phyloP scores from a whole-genome alignment of 2,797 vertebrate species.

The Peromyscus aztecus region DNA sequence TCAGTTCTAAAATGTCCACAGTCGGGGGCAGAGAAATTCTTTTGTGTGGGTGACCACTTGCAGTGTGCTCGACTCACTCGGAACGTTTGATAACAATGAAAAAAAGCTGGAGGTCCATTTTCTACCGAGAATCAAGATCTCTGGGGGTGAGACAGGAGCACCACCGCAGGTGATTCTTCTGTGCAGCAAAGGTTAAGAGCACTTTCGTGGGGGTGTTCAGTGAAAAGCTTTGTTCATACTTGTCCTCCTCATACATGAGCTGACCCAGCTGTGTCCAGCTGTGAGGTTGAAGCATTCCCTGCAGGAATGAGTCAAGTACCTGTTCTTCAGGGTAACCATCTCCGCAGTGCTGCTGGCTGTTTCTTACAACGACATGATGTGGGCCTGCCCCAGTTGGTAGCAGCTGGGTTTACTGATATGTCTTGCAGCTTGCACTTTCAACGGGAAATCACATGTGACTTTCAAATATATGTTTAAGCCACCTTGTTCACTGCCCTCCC shows the following conservation, averaged over 20 bases:
- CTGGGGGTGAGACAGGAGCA: not conserved
- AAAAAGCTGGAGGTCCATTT: not conserved
- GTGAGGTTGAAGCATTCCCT: not conserved
- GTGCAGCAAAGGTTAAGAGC: not conserved
- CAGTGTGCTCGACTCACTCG: not conserved
- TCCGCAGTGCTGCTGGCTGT: not conserved
- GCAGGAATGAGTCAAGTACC: not conserved
- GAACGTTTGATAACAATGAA: not conserved
- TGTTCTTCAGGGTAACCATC: not conserved
- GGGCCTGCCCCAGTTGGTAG: not conserved
- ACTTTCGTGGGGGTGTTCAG: not conserved
- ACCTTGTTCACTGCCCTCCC: not conserved
- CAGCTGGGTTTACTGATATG: not conserved
- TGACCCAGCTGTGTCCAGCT: not conserved
- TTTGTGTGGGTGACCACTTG: not conserved
- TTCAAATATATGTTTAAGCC: not conserved
- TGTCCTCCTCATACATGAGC: not conserved
- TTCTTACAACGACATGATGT: not conserved
- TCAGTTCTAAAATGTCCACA: not conserved
- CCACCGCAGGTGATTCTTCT: not conserved
- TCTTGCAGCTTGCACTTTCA: not conserved
- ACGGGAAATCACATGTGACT: constrained; percentile 21
- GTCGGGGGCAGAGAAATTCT: not conserved
- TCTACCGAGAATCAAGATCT: not conserved
- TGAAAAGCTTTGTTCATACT: not conserved